phyloP scores from a whole-genome alignment of 2,888 invertebrate species.

The Lepetodrilus schrolli region DNA sequence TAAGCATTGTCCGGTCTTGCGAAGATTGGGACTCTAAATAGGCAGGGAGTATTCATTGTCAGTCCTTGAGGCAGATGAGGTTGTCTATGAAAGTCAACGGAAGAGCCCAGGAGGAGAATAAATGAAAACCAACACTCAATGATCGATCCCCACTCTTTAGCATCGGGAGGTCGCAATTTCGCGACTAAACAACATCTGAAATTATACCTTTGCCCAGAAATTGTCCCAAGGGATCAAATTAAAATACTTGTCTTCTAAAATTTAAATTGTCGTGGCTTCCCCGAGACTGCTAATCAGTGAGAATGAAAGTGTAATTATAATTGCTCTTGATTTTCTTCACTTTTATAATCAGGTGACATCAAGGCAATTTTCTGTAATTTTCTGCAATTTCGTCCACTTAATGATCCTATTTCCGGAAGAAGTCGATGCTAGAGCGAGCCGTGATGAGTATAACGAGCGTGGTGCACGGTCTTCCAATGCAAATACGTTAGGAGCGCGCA shows the following conservation, averaged over 20 bases:
- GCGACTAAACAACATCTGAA: conserved; percentile 33
- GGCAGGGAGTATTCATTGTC: conserved; percentile 16
- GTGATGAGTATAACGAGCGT: conserved; percentile 26
- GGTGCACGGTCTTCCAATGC: conserved; percentile 23
- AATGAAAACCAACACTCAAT: conserved; percentile 24
- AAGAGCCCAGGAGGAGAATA: conserved; percentile 13
- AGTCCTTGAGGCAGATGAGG: conserved; percentile 8
- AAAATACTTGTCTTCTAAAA: conserved; percentile 40
- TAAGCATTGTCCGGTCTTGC: not conserved
- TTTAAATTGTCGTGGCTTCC: conserved; percentile 30
- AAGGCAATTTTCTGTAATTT: conserved; percentile 42
- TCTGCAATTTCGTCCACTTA: conserved; percentile 38
- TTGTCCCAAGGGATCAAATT: conserved; percentile 35
- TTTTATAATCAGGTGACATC: conserved; percentile 39
- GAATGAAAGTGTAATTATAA: conserved; percentile 39
- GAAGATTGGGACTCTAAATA: conserved; percentile 14
- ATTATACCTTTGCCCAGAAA: conserved; percentile 24
- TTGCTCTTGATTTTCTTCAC: conserved; percentile 38
- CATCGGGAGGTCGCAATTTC: conserved; percentile 30
- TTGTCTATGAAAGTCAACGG: conserved; percentile 10
- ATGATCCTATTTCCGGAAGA: conserved; percentile 35
- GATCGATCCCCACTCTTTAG: conserved; percentile 17
- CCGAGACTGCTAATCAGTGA: conserved; percentile 30
- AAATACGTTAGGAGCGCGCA: conserved; percentile 22
- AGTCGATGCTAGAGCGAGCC: conserved; percentile 26